Percentiles rank a stretch among this genome's conserved stretches.
Conservation (phyloP, 2,888 invertebrate genomes). For the Noctua pronuba region DNA sequence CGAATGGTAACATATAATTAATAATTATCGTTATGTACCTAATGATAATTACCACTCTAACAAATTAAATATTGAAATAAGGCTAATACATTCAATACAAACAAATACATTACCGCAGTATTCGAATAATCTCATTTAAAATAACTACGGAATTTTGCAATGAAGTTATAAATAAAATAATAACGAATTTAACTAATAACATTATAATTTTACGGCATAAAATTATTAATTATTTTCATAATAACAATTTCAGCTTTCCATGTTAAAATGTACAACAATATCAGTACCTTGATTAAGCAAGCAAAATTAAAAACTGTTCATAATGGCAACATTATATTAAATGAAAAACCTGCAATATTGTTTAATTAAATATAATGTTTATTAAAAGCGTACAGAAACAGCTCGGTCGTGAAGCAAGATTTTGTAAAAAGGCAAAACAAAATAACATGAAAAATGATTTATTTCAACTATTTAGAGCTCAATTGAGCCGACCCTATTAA, state of each 20-base stretch:
- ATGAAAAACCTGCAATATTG: constrained; percentile 38
- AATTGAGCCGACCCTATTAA: background rate
- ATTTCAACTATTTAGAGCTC: too few species aligned
- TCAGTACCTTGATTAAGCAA: constrained; percentile 28
- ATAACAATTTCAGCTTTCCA: constrained; percentile 10
- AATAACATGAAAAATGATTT: background rate
- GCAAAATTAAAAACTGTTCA: constrained; percentile 56
- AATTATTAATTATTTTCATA: constrained; percentile 29
- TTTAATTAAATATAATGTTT: constrained; percentile 57
- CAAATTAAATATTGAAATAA: constrained; percentile 17
- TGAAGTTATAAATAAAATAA: constrained; percentile 8
- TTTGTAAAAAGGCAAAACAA: background rate
- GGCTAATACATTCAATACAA: background rate
- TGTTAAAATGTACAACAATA: constrained; percentile 33
- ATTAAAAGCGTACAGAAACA: constrained; percentile 38
- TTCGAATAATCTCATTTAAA: constrained; percentile 9
- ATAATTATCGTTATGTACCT: background rate
- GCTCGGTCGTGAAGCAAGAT: constrained; percentile 8
- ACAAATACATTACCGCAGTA: background rate
- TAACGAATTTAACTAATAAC: background rate
- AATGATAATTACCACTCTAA: background rate
- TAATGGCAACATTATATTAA: constrained; percentile 41
- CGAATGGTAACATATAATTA: background rate
- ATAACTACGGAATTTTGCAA: background rate
- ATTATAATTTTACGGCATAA: background rate